Evolutionary conservation across 2,888 invertebrate genomes (phyloP), one percentile per base, ranked within the genome.

Genomic region (Heliconius erato): DNA sequence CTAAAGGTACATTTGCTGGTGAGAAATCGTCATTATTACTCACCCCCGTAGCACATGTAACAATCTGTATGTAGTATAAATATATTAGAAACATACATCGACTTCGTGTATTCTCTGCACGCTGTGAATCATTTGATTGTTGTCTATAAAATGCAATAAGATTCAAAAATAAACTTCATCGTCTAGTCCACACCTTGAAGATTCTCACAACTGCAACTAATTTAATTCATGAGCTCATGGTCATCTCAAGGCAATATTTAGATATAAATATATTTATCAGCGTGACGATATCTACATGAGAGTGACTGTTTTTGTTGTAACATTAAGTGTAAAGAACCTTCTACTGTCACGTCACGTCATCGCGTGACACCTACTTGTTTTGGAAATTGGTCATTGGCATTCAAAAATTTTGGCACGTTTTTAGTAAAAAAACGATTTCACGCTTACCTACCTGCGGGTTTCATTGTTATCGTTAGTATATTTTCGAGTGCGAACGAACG

Each of bases 341-440:
- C 85, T 84, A 86, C 86, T 85, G 85, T 86, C 84, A 85, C 74
- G 82, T 84, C 80, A 83, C 86, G 87, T 89, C 88, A 88, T 84
- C 68, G 40, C 67, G 76, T 84, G 82, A 83, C 84, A 82, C 79
- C 81, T 81, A 84, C 84, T 79, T 80, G 81, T 80, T 79, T 77
- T 83, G 79, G 77, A 81, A 72, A 80, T 85, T 86, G 88, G 91
- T 93, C 92, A 92, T 94, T 93, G 92, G 92, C 89, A 87, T 87
- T 40, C 11, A 88, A 90, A 89, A 87, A 89, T 91, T 92, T 95
- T 95, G 94, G 95, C 95, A 94, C 91, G 89, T 89, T 88, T 89
- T 89, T 88, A 88, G 72, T 49, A 72, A 72, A 72, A 71, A 88
- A 88, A 87, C 83, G 85, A 88, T 88, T 89, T 76, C 35, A 76